Evolutionary conservation across 1,140 invertebrate genomes (phyloP).

Genomic region (Zaprionus nigranus): DNA sequence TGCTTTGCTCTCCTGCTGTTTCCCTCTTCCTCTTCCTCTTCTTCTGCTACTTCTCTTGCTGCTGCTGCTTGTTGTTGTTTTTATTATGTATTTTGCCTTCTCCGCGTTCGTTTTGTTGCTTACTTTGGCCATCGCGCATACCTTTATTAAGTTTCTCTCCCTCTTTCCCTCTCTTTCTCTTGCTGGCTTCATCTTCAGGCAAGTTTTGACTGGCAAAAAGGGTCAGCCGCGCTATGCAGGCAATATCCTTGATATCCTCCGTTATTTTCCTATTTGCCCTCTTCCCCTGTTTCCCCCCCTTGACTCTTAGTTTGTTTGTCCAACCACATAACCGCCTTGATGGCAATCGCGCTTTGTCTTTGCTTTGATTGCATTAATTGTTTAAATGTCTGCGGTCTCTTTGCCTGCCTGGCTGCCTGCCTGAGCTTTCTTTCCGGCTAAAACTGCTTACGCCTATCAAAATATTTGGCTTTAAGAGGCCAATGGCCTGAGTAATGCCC

Average conservation of each 20-base stretch:
- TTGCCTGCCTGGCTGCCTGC: not conserved
- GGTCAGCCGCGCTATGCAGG: constrained; percentile 16
- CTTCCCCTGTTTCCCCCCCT: not conserved
- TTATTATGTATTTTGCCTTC: constrained; percentile 6
- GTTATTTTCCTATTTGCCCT: too few relatives aligned
- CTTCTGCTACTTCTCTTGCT: constrained; percentile 6
- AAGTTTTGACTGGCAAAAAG: constrained; percentile 54
- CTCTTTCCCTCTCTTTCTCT: not conserved
- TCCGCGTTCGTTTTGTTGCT: constrained; percentile 54
- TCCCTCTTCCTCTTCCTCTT: not conserved
- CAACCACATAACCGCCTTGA: constrained; percentile 20
- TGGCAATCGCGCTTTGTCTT: constrained; percentile 48
- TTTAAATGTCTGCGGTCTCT: constrained; percentile 44
- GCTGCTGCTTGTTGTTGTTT: constrained; percentile 1
- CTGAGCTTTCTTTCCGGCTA: constrained; percentile 5
- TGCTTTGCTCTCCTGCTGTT: constrained; percentile 8
- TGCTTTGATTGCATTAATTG: constrained; percentile 59
- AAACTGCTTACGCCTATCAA: constrained; percentile 17
- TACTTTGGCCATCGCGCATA: constrained; percentile 62
- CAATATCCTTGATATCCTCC: not conserved
- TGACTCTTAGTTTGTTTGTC: not conserved
- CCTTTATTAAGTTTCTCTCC: constrained; percentile 72
- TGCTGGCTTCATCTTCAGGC: constrained; percentile 27
- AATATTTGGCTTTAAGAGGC: constrained; percentile 19
- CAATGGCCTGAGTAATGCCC: not conserved